These are phyloP conservation scores for Prenolepis imparis DNA, from an alignment of 2,888 invertebrate species.

Conservation along the genomic window DNA sequence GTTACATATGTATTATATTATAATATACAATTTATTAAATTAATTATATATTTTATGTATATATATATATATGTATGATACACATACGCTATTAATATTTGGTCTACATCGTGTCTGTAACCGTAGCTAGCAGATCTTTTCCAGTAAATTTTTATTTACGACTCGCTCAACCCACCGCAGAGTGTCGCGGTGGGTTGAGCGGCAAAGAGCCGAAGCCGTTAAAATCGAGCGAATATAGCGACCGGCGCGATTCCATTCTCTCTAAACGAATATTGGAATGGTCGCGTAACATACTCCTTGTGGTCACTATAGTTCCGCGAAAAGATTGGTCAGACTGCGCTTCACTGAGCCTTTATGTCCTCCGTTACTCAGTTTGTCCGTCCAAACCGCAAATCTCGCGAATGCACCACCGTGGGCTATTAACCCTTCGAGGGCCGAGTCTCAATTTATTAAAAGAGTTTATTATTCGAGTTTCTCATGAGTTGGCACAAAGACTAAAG, in stretches of 20 bases:
- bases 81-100: not conserved
- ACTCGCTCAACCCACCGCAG: slow-evolving; percentile 43
- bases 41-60: too few relatives aligned
- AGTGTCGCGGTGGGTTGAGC: slow-evolving; percentile 31
- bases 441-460: slow-evolving; percentile 34
- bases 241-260: slow-evolving; percentile 40
- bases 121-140: slow-evolving; percentile 19
- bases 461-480: slow-evolving; percentile 21
- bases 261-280: slow-evolving; percentile 42
- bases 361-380: slow-evolving; percentile 70
- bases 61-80: not conserved
- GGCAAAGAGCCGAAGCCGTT: slow-evolving; percentile 51
- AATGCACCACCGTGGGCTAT: slow-evolving; percentile 61
- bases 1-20: too few relatives aligned
- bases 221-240: slow-evolving; percentile 46
- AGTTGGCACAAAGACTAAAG: not conserved
- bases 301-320: slow-evolving; percentile 76
- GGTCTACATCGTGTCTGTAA: not conserved
- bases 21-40: too few relatives aligned
- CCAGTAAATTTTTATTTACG: slow-evolving; percentile 48
- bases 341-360: slow-evolving; percentile 75
- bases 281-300: slow-evolving; percentile 71
- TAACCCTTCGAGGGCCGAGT: slow-evolving; percentile 60
- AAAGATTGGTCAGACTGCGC: slow-evolving; percentile 77
- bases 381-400: slow-evolving; percentile 77